Evolutionary conservation across 2,888 invertebrate species (phyloP).

Genomic region (Auanema freiburgensis): DNA sequence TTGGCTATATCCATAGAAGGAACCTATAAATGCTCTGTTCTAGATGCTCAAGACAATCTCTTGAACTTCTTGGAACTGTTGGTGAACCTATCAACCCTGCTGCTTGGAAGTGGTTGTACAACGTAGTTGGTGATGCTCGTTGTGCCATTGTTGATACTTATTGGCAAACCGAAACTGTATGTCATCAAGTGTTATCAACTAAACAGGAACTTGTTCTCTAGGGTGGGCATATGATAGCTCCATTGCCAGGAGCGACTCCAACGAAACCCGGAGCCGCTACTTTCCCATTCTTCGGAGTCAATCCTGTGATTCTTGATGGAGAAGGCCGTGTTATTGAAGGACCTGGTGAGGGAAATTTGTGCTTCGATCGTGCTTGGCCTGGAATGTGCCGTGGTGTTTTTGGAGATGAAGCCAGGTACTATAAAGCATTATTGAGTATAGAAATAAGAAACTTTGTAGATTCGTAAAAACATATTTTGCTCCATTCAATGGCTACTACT

Average conservation of each 20-base stretch:
- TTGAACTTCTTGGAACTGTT: slow-evolving; percentile 88
- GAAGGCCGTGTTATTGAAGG: slow-evolving; percentile 69
- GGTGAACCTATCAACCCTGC: slow-evolving; percentile 99
- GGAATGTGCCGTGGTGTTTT: slow-evolving; percentile 94
- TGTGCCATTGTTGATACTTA: slow-evolving; percentile 93
- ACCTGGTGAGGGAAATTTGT: slow-evolving; percentile 63
- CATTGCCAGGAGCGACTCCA: slow-evolving; percentile 90
- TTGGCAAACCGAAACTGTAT: slow-evolving; percentile 95
- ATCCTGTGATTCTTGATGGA: slow-evolving; percentile 84
- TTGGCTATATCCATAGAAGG: too few species aligned
- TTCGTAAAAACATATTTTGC: slow-evolving; percentile 90
- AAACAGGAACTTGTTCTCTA: slow-evolving; percentile 13
- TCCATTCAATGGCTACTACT: slow-evolving; percentile 93
- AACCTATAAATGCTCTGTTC: slow-evolving; percentile 14
- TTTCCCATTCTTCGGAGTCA: slow-evolving; percentile 95
- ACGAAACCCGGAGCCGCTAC: slow-evolving; percentile 98
- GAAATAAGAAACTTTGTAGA: slow-evolving; percentile 17
- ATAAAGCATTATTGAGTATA: slow-evolving; percentile 4
- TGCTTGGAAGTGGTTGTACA: slow-evolving; percentile 63
- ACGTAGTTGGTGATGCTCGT: slow-evolving; percentile 65
- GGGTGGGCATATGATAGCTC: slow-evolving; percentile 93
- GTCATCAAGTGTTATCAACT: slow-evolving; percentile 11
- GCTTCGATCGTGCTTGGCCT: slow-evolving; percentile 94
- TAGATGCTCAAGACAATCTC: slow-evolving; percentile 43
- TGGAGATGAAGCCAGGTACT: slow-evolving; percentile 77